Evolutionary conservation across 2,113 vertebrate genomes (phyloP).

Genomic region (Platichthys flesus): DNA sequence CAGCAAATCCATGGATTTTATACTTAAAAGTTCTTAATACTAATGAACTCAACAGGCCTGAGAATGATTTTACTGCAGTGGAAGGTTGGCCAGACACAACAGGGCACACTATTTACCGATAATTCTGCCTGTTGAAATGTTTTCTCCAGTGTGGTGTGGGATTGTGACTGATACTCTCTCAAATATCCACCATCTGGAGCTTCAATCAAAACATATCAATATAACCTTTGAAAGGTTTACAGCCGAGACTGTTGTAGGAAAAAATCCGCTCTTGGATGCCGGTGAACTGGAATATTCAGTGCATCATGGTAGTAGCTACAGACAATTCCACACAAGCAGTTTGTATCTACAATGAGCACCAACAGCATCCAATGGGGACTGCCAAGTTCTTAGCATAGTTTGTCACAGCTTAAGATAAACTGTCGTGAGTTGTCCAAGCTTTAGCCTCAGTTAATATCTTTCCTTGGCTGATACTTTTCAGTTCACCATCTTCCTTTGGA

Average conservation of each 20-base stretch:
- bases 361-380: too few species aligned
- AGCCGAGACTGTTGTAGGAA: conserved; percentile 33
- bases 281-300: not conserved
- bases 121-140: not conserved
- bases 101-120: not conserved
- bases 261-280: conserved; percentile 25
- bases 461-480: too few species aligned
- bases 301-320: not conserved
- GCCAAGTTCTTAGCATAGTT: not conserved
- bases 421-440: not conserved
- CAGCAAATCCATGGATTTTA: not conserved
- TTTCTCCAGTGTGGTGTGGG: conserved; percentile 39
- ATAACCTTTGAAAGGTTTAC: conserved; percentile 3
- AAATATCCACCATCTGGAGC: conserved; percentile 51
- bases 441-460: too few species aligned
- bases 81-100: not conserved
- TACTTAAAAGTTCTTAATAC: not conserved
- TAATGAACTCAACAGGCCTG: not conserved
- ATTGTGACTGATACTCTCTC: conserved; percentile 27
- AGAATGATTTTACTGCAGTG: not conserved
- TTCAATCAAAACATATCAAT: conserved; percentile 54
- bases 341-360: not conserved
- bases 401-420: not conserved
- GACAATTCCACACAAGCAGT: not conserved
- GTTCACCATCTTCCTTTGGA: too few species aligned